Evolutionary conservation across 2,888 invertebrate species (phyloP).

Genomic region (Synanthedon vespiformis): DNA sequence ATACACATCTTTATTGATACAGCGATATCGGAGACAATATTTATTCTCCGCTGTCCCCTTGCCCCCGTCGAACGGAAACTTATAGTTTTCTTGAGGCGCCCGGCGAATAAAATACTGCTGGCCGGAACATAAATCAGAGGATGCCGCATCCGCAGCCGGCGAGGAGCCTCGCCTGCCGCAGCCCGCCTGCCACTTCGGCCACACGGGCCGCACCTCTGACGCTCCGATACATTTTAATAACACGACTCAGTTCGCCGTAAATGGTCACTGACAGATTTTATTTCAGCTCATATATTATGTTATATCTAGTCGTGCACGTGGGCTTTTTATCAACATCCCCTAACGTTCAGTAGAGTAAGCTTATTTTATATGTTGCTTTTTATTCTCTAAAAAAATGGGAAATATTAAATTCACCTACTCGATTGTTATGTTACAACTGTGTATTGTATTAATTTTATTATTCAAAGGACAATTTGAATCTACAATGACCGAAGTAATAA

Average conservation of each 20-base stretch:
- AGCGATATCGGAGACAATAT: conserved; percentile 61
- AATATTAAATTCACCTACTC: no score
- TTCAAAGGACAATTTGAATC: no score
- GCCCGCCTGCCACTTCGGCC: conserved; percentile 32
- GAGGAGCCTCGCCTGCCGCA: conserved; percentile 44
- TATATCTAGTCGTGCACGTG: conserved; percentile 41
- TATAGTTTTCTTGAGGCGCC: conserved; percentile 70
- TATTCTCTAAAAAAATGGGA: neutral
- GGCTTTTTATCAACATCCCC: conserved; percentile 41
- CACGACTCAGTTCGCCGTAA: conserved; percentile 48
- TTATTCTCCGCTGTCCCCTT: conserved; percentile 61
- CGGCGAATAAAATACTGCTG: conserved; percentile 69
- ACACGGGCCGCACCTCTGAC: conserved; percentile 13
- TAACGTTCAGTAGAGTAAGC: conserved; percentile 3
- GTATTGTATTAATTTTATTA: no score
- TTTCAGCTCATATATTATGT: conserved; percentile 63
- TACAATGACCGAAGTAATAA: no score
- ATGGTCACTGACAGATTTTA: conserved; percentile 66
- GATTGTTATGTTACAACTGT: no score
- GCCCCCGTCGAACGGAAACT: conserved; percentile 67
- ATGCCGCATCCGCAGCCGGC: conserved; percentile 59
- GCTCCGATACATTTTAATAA: conserved; percentile 66
- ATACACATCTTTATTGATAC: conserved; percentile 63
- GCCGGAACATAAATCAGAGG: conserved; percentile 63
- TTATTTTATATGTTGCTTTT: neutral